Evolutionary conservation across 2,888 invertebrate genomes (phyloP).

Genomic region (Brenthis ino): DNA sequence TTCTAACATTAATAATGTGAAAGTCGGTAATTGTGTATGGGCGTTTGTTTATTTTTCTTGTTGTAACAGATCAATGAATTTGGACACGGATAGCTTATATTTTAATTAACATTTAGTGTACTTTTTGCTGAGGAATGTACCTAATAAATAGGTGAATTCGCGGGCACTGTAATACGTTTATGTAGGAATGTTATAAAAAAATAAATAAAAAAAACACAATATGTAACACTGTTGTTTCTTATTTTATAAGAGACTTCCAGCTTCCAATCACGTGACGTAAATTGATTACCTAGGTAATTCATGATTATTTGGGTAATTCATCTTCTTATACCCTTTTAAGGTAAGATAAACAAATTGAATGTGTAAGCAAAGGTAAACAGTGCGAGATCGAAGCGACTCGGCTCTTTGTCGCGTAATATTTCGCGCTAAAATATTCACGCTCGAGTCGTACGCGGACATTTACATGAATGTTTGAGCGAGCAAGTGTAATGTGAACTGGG

Average conservation of each 20-base stretch:
- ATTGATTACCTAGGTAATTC: not conserved
- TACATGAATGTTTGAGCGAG: conserved; percentile 26
- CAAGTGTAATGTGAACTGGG: conserved; percentile 12
- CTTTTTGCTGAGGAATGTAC: no score
- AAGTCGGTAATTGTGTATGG: no score
- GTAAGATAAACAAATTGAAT: conserved; percentile 13
- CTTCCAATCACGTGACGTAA: not conserved
- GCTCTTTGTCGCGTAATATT: conserved; percentile 5
- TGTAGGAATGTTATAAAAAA: no score
- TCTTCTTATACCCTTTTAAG: not conserved
- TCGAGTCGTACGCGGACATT: conserved; percentile 20
- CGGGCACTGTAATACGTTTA: no score
- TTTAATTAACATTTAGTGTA: no score
- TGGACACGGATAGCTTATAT: no score
- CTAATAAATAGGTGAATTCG: no score
- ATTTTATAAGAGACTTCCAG: not conserved
- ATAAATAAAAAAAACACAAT: no score
- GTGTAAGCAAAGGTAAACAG: not conserved
- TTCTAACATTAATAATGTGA: no score
- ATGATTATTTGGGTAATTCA: not conserved
- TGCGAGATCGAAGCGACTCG: not conserved
- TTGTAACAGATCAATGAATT: no score
- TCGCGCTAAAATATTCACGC: conserved; percentile 13
- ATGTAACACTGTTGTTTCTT: no score
- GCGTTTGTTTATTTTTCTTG: no score